These are phyloP conservation scores for Melanotus villosus DNA, from an alignment of 2,888 invertebrate genomes.

Conservation along the genomic window DNA sequence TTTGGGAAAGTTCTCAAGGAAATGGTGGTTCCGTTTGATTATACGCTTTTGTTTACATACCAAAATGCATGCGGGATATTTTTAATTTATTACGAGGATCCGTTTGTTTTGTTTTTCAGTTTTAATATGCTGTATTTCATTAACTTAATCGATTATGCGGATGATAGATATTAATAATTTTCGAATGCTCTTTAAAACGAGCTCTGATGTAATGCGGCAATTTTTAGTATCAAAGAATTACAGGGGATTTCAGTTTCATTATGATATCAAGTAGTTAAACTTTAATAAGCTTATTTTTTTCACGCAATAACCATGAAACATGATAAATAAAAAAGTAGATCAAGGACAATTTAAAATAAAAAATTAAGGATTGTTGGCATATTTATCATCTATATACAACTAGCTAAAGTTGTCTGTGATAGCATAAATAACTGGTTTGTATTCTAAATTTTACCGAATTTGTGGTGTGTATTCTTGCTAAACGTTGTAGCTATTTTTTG, in stretches of 20 bases:
- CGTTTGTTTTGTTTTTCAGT: slow-evolving; percentile 2
- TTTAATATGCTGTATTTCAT: not conserved
- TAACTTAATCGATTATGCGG: slow-evolving; percentile 13
- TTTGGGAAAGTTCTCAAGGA: slow-evolving; percentile 30
- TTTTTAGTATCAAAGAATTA: not conserved
- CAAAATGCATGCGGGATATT: too few species aligned
- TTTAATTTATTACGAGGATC: too few species aligned
- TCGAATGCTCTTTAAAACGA: not conserved
- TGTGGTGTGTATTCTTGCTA: too few species aligned
- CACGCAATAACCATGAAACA: slow-evolving; percentile 19
- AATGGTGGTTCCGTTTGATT: not conserved
- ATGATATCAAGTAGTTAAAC: not conserved
- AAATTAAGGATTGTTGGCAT: too few species aligned
- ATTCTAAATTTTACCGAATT: too few species aligned
- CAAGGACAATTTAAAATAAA: slow-evolving; percentile 13
- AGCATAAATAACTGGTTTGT: too few species aligned
- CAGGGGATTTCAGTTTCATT: not conserved
- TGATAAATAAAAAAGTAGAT: slow-evolving; percentile 12
- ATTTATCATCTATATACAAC: too few species aligned
- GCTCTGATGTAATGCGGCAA: not conserved
- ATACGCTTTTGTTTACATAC: too few species aligned
- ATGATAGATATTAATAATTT: not conserved
- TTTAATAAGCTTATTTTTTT: not conserved
- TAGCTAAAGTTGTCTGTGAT: too few species aligned
- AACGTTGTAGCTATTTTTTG: too few species aligned